phyloP scores from a whole-genome alignment of 2,113 vertebrate species.

The Chloropsis cyanopogon region DNA sequence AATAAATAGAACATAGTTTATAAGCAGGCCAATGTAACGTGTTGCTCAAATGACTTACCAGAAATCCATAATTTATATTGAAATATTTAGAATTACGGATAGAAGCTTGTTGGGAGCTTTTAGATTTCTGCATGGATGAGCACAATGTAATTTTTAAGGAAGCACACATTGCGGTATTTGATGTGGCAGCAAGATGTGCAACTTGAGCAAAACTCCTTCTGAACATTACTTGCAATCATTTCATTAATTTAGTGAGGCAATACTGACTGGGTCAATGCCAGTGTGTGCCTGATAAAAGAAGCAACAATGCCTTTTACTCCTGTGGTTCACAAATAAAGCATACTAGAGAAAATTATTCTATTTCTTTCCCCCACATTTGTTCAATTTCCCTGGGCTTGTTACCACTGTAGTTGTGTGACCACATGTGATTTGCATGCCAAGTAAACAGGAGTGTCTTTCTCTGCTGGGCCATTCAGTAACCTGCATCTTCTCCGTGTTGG shows the following conservation, averaged over 20 bases:
- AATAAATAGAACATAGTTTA: background rate
- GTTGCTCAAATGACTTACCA: background rate
- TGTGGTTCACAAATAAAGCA: background rate
- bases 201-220: background rate
- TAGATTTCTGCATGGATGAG: background rate
- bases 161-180: background rate
- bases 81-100: background rate
- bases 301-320: background rate
- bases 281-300: background rate
- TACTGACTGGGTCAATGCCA: background rate
- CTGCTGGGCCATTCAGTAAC: background rate
- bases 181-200: background rate
- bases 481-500: background rate
- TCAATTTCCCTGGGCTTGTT: background rate
- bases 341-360: background rate
- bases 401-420: background rate
- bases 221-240: background rate
- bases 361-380: background rate
- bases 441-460: background rate
- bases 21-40: background rate
- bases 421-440: background rate
- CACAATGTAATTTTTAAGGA: background rate
- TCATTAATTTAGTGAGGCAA: background rate
- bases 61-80: background rate
- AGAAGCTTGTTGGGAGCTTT: background rate